Evolutionary conservation across 2,797 vertebrate species (phyloP), one percentile per base, ranked within the genome.

Genomic region (Bucorvus abyssinicus): DNA sequence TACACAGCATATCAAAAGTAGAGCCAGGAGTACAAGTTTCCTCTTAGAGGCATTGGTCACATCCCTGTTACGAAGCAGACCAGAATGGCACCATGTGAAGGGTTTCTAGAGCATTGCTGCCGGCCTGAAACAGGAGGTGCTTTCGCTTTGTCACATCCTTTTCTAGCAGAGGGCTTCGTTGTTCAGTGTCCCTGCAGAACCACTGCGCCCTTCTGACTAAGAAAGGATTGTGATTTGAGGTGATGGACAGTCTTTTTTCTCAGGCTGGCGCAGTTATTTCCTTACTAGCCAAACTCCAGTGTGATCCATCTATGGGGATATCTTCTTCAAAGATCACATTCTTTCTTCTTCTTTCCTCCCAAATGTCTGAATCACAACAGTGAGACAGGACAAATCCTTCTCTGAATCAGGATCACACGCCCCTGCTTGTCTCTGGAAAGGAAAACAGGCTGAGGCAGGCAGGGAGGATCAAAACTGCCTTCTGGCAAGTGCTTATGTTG

Each of bases 391-490:
- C 27, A 89, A 89, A 85, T 49, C 45, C 27, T 65, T 49, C 65
- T 71, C 78, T 95, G 89, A 92, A 91, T 93, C 82, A 93, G 44
- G 45, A 87, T 92, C 90, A 80, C 60, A 78, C 80, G 90, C 20
- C 75, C 52, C 49, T 87, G 42, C 89, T 50, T 70, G 64, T 30
- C 63, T 89, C 50, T 84, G 82, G 45, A 83, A 84, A 89, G 63
- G 38, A 76, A 84, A 93, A 87, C 52, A 78, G n/a, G 32, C 67
- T 79, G 55, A 87, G 63, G 80, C 84, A 93, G 89, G 59, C 86
- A 67, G 60, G 22, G 49, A 87, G 84, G 52, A 82, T 42, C 47
- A 84, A 85, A 97, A 77, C 67, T 76, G 64, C 73, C 45, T 95
- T 85, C 71, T 89, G 84, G 74, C 71, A 74, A 89, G 34, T 13